Base-by-base conservation (phyloP, 2,113 vertebrate species). In the Polyodon spathula region DNA sequence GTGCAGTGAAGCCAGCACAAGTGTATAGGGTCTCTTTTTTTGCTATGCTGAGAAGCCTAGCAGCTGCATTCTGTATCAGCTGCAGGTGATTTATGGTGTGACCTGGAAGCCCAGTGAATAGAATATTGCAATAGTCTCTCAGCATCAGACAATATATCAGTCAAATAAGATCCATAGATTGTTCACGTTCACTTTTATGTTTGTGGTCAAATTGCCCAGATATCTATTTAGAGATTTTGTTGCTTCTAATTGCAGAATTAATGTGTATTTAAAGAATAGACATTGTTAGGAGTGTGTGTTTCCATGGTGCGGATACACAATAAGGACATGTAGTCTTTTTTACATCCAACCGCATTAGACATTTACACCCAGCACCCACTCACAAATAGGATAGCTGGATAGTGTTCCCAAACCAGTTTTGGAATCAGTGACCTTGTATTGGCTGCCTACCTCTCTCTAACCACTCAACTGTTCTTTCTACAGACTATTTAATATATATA, bases 401-500 rank as follows among this genome's bases (percentile, higher is more conserved):
- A 8, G 10, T 9, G 37, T 54, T 41, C 14, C 37, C 37, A 54
- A 64, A 55, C 55, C 40, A 44, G 40, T 38, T 41, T 44, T 37
- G 42, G 12, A 62, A 58, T 52, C 59, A 42, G 12, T 53, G 40
- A 27, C 60, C 51, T 40, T 27, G 46, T 41, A 40, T 37, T 17
- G 50, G 11, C 40, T n/a, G 40, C 61, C 61, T 54, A 62, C 61
- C 1, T 9, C 1, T 9, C 27, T 37, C 53, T 4, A 27, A 54
- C 51, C 40, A 40, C 60, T 40, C 27, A n/a, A 16, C 51, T 54
- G 38, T 48, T 63, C 68, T 16, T 66, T 60, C 4, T 60, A 17
- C 16, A 40, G 57, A 44, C 46, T 68, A 72, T 77, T 79, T 71
- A n/a, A n/a, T n/a, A n/a, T n/a, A n/a, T n/a, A n/a, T n/a, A n/a